These are phyloP conservation scores for Engystomops pustulosus DNA, from an alignment of 2,113 vertebrate genomes.

Conservation along the genomic window DNA sequence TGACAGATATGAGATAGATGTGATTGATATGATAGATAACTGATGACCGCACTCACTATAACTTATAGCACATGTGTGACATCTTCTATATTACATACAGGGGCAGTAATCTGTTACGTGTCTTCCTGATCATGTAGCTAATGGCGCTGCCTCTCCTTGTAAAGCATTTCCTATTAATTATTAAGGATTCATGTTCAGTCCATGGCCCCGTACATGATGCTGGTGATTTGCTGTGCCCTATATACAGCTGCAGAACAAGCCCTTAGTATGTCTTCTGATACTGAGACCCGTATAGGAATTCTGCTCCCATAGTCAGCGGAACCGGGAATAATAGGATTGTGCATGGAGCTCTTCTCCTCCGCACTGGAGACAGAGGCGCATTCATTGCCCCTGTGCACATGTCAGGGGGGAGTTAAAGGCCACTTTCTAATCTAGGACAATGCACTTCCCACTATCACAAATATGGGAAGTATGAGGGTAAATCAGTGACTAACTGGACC, in stretches of 20 bases:
- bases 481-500: too few species aligned
- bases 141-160: background rate
- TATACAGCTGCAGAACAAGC: background rate
- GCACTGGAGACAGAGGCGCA: background rate
- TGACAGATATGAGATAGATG: too few species aligned
- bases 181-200: constrained; percentile 1
- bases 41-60: background rate
- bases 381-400: constrained; percentile 10
- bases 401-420: background rate
- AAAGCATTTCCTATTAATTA: constrained; percentile 12
- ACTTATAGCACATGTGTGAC: background rate
- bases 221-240: background rate
- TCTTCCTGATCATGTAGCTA: background rate
- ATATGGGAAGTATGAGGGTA: constrained; percentile 22
- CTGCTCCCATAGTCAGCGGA: background rate
- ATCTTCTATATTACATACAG: background rate
- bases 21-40: too few species aligned
- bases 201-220: background rate
- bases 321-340: background rate
- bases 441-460: constrained; percentile 21
- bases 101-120: background rate
- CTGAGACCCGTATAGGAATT: background rate
- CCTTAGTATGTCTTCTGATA: background rate
- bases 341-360: constrained; percentile 15
- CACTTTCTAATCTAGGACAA: constrained; percentile 26